A percentile compares a stretch with the other conserved stretches of the same genome.
Evolutionary conservation across 2,888 invertebrate genomes (phyloP).

Genomic region (Argyra leucocephala): DNA sequence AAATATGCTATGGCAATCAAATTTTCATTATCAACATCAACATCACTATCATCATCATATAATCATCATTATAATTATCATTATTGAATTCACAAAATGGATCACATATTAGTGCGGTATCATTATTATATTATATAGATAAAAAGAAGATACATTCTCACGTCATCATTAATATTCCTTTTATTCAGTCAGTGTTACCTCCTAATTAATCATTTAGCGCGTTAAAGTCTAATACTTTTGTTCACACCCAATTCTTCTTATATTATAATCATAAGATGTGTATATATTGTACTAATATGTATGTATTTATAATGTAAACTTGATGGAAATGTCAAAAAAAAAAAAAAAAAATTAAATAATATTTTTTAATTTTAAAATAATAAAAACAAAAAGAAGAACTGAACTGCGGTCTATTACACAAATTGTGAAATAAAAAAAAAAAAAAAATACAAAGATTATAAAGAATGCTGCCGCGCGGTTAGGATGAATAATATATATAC

Average conservation of each 20-base stretch:
- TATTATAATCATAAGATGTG: too few species aligned
- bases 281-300: too few species aligned
- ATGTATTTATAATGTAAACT: too few species aligned
- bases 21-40: too few species aligned
- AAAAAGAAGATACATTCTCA: too few species aligned
- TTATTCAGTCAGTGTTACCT: not conserved
- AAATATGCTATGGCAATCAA: too few species aligned
- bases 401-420: not conserved
- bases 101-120: constrained; percentile 5
- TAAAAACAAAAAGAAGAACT: not conserved
- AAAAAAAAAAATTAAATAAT: not conserved
- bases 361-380: not conserved
- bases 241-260: not conserved
- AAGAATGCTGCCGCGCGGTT: not conserved
- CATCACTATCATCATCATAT: not conserved
- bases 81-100: not conserved
- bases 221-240: not conserved
- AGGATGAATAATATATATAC: not conserved
- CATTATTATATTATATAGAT: not conserved
- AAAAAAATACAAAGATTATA: too few species aligned
- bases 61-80: not conserved
- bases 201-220: constrained; percentile 2
- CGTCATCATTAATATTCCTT: too few species aligned
- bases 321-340: not conserved
- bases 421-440: not conserved